phyloP scores from a whole-genome alignment of 2,888 invertebrate genomes.

The Halictus ligatus region DNA sequence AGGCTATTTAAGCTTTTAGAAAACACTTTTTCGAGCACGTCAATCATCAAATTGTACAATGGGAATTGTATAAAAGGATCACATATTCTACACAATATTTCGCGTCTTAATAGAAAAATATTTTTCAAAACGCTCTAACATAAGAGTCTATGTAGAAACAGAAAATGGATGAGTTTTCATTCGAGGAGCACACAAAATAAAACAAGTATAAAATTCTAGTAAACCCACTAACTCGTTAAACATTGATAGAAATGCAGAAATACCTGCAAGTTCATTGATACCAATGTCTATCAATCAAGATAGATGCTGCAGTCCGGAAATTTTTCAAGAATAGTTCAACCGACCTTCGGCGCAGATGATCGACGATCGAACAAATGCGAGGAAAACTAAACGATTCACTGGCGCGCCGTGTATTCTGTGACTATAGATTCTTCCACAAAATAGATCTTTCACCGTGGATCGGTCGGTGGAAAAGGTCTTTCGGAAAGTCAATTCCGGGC shows the following conservation, averaged over 20 bases:
- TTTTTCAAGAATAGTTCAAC: conserved; percentile 29
- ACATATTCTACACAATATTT: too few relatives aligned
- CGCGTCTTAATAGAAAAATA: too few relatives aligned
- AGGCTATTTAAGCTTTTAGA: too few relatives aligned
- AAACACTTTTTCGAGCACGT: too few relatives aligned
- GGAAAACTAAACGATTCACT: conserved; percentile 29
- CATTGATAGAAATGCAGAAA: not conserved
- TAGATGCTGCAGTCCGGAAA: not conserved
- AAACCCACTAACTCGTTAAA: not conserved
- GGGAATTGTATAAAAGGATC: too few relatives aligned
- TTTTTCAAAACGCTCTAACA: too few relatives aligned
- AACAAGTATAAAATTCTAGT: not conserved
- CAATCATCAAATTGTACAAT: too few relatives aligned
- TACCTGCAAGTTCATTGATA: not conserved
- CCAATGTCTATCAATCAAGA: not conserved
- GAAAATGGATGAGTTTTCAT: too few relatives aligned
- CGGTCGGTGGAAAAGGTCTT: conserved; percentile 56
- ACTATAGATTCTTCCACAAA: conserved; percentile 17
- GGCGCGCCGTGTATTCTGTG: conserved; percentile 4
- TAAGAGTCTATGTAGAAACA: too few relatives aligned
- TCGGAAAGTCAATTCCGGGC: conserved; percentile 49
- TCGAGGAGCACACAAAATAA: not conserved
- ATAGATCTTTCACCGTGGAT: conserved; percentile 33
- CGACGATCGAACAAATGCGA: conserved; percentile 7
- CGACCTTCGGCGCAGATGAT: conserved; percentile 12